Conservation (phyloP, 1,140 invertebrate genomes). For the Berghia stephanieae region DNA sequence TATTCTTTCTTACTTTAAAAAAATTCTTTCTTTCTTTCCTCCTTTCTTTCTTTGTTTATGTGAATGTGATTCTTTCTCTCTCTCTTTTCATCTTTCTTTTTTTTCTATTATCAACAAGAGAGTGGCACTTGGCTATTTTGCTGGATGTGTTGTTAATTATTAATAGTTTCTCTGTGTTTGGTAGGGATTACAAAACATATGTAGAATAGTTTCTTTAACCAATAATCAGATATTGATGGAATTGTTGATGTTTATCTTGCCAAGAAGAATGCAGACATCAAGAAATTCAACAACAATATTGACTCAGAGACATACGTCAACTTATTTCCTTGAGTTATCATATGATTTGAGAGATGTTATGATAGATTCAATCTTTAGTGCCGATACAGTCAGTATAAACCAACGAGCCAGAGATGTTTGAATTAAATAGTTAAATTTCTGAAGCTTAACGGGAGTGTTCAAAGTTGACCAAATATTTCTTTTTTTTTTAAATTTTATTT, state of each 20-base stretch:
- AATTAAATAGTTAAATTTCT: too few species aligned
- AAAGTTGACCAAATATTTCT: too few species aligned
- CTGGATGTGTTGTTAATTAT: neutral
- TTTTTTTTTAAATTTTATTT: neutral
- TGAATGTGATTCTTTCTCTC: neutral
- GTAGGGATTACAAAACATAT: neutral
- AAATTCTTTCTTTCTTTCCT: too few species aligned
- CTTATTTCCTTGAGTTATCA: too few species aligned
- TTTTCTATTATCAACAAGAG: neutral
- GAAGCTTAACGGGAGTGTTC: too few species aligned
- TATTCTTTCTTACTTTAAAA: too few species aligned
- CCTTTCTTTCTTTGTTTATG: too few species aligned
- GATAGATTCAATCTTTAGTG: too few species aligned
- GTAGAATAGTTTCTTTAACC: neutral
- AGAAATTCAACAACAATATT: slow-evolving; percentile 46
- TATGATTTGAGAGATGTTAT: too few species aligned
- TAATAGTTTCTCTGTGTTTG: neutral
- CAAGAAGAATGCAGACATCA: slow-evolving; percentile 49
- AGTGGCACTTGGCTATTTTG: neutral
- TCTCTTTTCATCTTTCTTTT: neutral
- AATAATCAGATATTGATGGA: slow-evolving; percentile 45
- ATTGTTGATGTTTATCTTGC: slow-evolving; percentile 47
- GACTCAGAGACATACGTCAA: slow-evolving; percentile 47
- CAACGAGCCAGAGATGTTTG: too few species aligned
- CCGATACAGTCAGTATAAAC: too few species aligned